phyloP scores from a whole-genome alignment of 2,797 vertebrate genomes.

The Neoniphon sammara region DNA sequence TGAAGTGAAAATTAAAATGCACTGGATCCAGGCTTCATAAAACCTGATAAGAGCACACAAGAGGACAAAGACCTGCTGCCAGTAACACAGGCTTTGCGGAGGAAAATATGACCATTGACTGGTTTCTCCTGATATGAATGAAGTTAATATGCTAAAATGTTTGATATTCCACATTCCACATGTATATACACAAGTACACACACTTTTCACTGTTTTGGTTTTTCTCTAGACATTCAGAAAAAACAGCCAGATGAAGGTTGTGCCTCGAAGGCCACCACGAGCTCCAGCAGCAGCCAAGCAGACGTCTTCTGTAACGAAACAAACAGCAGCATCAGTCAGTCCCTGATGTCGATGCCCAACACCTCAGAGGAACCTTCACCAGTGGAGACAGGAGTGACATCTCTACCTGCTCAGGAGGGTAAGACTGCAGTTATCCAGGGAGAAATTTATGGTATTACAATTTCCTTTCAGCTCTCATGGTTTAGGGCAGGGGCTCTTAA shows the following conservation, averaged over 20 bases:
- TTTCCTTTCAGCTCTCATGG: neutral
- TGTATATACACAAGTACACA: neutral
- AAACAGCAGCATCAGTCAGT: slow-evolving; percentile 91
- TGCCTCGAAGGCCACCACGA: slow-evolving; percentile 91
- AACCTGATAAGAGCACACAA: slow-evolving; percentile 13
- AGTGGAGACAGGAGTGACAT: slow-evolving; percentile 87
- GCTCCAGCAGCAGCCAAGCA: slow-evolving; percentile 90
- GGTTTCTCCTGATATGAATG: neutral
- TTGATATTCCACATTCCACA: neutral
- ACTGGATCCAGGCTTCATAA: slow-evolving; percentile 6
- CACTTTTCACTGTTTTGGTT: slow-evolving; percentile 24
- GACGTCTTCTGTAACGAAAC: slow-evolving; percentile 93
- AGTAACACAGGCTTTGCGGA: slow-evolving; percentile 13
- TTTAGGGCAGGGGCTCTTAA: neutral
- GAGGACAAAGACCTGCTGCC: slow-evolving; percentile 13
- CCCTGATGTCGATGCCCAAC: slow-evolving; percentile 86
- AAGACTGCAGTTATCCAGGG: slow-evolving; percentile 67
- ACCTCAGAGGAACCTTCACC: slow-evolving; percentile 87
- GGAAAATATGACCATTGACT: slow-evolving; percentile 5
- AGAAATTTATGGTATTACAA: neutral
- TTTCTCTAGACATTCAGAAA: slow-evolving; percentile 91
- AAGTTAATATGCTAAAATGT: neutral
- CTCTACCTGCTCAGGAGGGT: slow-evolving; percentile 91
- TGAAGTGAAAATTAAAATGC: slow-evolving; percentile 5
- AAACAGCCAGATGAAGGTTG: slow-evolving; percentile 94